phyloP scores from a whole-genome alignment of 2,888 invertebrate species.

The Pristionchus fissidentatus region DNA sequence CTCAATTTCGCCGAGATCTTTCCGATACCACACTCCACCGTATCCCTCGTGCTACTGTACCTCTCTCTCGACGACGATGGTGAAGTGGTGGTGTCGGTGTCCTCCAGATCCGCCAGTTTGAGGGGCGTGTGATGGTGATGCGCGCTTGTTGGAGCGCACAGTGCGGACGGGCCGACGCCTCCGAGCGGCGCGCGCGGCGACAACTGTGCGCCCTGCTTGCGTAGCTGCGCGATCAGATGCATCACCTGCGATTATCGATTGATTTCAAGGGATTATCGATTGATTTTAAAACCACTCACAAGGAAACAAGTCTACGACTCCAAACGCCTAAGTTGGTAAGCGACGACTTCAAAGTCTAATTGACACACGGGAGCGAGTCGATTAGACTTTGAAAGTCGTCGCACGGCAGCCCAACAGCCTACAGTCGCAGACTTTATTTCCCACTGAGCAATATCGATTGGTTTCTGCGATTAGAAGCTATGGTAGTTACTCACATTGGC shows the following conservation, averaged over 20 bases:
- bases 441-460: no score
- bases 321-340: no score
- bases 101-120: conserved; percentile 40
- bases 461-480: no score
- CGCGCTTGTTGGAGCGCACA: background rate
- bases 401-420: no score
- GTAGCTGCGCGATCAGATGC: conserved; percentile 9
- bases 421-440: no score
- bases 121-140: conserved; percentile 19
- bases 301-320: no score
- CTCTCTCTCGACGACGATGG: conserved; percentile 39
- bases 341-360: no score
- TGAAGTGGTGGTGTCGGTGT: conserved; percentile 41
- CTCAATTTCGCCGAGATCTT: no score
- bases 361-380: no score
- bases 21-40: background rate
- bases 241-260: conserved; percentile 20
- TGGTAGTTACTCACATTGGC: no score
- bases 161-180: background rate
- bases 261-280: conserved; percentile 3
- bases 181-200: background rate
- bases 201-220: conserved; percentile 3
- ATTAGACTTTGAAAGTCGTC: no score
- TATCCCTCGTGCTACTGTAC: conserved; percentile 14
- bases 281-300: background rate